Percentiles rank a stretch among this genome's conserved stretches.
Conservation (phyloP, 2,888 invertebrate species). For the Atrina japonica region DNA sequence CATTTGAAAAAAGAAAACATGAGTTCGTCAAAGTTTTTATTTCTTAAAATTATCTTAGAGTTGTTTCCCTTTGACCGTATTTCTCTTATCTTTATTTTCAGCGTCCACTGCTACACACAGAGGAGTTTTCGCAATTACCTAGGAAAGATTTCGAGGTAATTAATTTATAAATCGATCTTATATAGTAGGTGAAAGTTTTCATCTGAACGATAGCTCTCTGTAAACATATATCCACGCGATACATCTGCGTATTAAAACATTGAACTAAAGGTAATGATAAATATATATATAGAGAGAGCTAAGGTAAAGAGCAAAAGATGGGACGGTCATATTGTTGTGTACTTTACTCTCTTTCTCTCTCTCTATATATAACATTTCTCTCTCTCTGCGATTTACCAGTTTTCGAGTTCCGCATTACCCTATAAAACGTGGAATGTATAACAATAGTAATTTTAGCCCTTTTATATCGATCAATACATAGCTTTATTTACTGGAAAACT, state of each 20-base stretch:
- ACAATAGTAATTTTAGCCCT: no score
- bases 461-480: no score
- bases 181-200: not conserved
- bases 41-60: no score
- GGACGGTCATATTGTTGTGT: no score
- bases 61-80: not conserved
- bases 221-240: not conserved
- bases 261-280: not conserved
- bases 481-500: no score
- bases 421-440: no score
- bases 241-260: not conserved
- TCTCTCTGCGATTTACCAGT: no score
- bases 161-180: not conserved
- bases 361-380: no score
- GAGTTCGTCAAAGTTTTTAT: not conserved
- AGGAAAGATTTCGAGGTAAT: slow-evolving; percentile 50
- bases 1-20: not conserved
- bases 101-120: slow-evolving; percentile 14
- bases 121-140: slow-evolving; percentile 11
- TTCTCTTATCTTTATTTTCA: not conserved
- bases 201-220: not conserved
- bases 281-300: not conserved
- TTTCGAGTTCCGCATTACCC: no score
- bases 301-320: no score
- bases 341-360: no score